Evolutionary conservation across 2,113 vertebrate genomes (phyloP), one percentile per base, ranked within the genome.

Genomic region (Telmatochromis sp.): DNA sequence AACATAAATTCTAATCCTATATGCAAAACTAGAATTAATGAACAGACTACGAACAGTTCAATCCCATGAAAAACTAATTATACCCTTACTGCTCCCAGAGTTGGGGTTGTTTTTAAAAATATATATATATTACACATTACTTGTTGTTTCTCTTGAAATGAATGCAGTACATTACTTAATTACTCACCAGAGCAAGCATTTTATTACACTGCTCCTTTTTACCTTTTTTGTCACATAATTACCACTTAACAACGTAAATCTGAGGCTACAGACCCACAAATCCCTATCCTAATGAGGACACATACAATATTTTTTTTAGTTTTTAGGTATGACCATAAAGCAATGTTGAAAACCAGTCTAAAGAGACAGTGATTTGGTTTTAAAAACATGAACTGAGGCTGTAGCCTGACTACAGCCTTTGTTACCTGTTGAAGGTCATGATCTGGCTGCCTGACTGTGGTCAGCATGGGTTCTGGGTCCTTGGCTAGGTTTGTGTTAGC

Each of bases 361-460:
- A 58, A 17, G 55, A 58, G 55, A 58, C 55, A 58, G 8, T 58
- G 14, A 31, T 65, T 65, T 13, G 13, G 33, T 65, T 65, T 65
- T 65, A 37, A 65, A 65, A 37, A 65, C 60, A 65, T 37, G 4
- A 37, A 37, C 60, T 8, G 10, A 37, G 6, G 60, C 60, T 37
- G 10, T 37, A 37, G 60, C 33, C 60, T 65, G 33, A 65, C 33
- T 65, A 65, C 33, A 21, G 60, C 33, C 19, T 37, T 65, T 65
- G 60, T 65, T 13, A 65, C 60, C 19, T 68, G 4, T 21, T 21
- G 10, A 37, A 21, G 60, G 33, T 68, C 60, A 37, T 0, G 6
- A 37, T 37, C 33, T 21, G 60, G 10, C 11, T 21, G 33, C 0
- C 0, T 65, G 19, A 21, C 33, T 65, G 19, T 1, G 19, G 2